Evolutionary conservation across 2,113 vertebrate genomes (phyloP), one percentile per base, ranked within the genome.

Genomic region (Ceratotherium simum): DNA sequence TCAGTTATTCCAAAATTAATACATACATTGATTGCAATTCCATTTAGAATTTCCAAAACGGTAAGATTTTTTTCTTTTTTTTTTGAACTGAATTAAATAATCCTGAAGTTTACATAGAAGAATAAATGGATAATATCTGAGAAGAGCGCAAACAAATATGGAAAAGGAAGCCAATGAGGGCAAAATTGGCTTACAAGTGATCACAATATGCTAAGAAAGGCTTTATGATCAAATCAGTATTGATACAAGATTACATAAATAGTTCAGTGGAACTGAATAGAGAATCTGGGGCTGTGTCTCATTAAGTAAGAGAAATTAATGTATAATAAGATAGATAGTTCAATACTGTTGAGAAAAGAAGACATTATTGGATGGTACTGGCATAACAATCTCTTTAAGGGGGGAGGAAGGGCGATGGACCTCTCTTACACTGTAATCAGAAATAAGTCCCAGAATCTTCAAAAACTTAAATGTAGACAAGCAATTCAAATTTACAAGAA

Each of bases 21-120:
- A 76, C 5, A 54, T 72, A 64, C 9, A 75, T 65, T 29, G n/a
- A 80, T 90, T 91, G 17, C 12, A 56, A 1, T 91, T 60, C 6
- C 39, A 18, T n/a, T 81, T 91, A 46, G 92, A 96, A 85, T 89
- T 93, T 54, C 78, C n/a, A 85, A 60, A 73, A 8, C 75, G 27
- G n/a, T 48, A 3, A 10, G 33, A 2, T 67, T 51, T 39, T 33
- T 14, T 33, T 16, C 31, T 65, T 87, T 39, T 60, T 65, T 31
- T 62, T 87, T 60, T n/a, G 25, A 85, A 42, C 73, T 60, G 54
- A 95, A 69, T 94, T 54, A 93, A 88, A 73, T 91, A 89, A 65
- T 86, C 18, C 1, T 62, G 11, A 90, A 60, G 11, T 82, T 84
- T 62, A 69, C 85, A 11, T 56, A 14, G 29, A 78, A 88, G 67